phyloP scores from a whole-genome alignment of 1,140 invertebrate species.

The Ceratosolen solmsi region DNA sequence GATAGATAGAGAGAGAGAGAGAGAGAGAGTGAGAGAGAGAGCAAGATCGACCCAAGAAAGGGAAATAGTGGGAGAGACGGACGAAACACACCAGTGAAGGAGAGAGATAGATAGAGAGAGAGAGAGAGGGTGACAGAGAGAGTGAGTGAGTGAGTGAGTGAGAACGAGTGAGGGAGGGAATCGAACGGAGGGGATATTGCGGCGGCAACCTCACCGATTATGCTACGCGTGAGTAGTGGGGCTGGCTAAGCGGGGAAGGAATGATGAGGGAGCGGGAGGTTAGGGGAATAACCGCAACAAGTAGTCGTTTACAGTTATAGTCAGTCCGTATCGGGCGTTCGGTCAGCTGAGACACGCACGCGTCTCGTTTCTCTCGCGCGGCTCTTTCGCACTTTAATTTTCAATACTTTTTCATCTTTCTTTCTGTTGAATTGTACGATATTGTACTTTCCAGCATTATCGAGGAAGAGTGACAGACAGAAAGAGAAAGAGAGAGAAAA shows the following conservation, averaged over 20 bases:
- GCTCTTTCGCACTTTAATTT: not conserved
- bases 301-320: slow-evolving; percentile 75
- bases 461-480: not conserved
- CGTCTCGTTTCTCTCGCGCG: slow-evolving; percentile 7
- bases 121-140: not conserved
- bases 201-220: slow-evolving; percentile 33
- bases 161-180: slow-evolving; percentile 32
- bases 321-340: slow-evolving; percentile 73
- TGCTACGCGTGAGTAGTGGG: slow-evolving; percentile 28
- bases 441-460: not conserved
- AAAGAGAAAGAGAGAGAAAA: not conserved
- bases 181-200: slow-evolving; percentile 38
- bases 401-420: not conserved
- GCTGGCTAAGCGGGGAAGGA: not conserved
- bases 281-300: slow-evolving; percentile 68
- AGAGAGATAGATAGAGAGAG: not conserved
- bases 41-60: slow-evolving; percentile 47
- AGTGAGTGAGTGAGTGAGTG: slow-evolving; percentile 26
- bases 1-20: slow-evolving; percentile 12
- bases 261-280: slow-evolving; percentile 50
- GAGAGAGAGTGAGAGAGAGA: not conserved
- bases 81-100: not conserved
- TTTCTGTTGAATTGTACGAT: not conserved
- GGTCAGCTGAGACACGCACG: slow-evolving; percentile 67
- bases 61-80: slow-evolving; percentile 20